Percentiles rank a stretch among this genome's conserved stretches.
Conservation (phyloP, 1,140 invertebrate species). For the Pinna nobilis region DNA sequence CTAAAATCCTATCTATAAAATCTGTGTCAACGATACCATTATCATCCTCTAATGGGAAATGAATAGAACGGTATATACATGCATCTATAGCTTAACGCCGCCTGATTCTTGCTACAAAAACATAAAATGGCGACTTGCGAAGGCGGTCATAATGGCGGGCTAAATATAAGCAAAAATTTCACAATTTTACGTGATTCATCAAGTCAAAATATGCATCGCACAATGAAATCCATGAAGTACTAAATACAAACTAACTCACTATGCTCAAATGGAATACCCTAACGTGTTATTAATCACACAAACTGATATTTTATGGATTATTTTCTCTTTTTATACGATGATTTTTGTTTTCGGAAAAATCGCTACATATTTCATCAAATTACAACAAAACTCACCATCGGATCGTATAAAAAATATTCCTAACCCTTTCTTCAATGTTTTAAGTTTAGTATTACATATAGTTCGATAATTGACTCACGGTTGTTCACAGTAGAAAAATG, state of each 20-base stretch:
- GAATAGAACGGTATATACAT: too few relatives aligned
- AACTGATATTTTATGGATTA: constrained; percentile 23
- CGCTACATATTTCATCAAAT: not conserved
- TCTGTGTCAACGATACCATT: too few relatives aligned
- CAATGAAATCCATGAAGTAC: not conserved
- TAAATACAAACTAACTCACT: constrained; percentile 3
- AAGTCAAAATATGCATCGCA: not conserved
- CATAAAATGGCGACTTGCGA: constrained; percentile 45
- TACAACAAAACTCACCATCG: constrained; percentile 11
- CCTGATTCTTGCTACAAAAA: too few relatives aligned
- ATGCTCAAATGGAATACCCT: not conserved
- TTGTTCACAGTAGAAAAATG: constrained; percentile 43
- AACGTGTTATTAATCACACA: not conserved
- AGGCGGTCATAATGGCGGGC: constrained; percentile 41
- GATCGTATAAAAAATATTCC: constrained; percentile 23
- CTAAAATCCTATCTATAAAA: too few relatives aligned
- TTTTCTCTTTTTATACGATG: constrained; percentile 18
- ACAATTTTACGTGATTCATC: not conserved
- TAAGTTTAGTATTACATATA: constrained; percentile 24
- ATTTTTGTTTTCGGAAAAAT: constrained; percentile 24
- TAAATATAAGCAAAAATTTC: constrained; percentile 12
- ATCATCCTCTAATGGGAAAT: too few relatives aligned
- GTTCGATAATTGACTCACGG: constrained; percentile 30
- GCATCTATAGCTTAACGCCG: too few relatives aligned
- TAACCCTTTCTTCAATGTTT: constrained; percentile 20